Base-by-base conservation (phyloP, 53 echinoderm and acorn worm species). In the Echinometra lucunter region DNA sequence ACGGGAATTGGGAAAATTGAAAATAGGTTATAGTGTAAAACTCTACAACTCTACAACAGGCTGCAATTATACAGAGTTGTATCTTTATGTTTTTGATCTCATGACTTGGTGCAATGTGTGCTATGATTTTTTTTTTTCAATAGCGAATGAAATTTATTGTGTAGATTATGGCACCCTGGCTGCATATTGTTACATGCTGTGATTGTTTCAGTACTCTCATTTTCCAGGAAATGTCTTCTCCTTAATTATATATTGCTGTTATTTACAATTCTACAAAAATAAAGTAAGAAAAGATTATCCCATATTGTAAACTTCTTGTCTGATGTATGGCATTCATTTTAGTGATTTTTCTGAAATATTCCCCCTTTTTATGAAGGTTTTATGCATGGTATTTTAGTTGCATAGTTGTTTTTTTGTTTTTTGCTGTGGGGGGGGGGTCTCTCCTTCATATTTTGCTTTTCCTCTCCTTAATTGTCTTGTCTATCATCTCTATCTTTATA, bases 261-360 rank as follows among this genome's bases (percentile, higher is more conserved):
- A 81, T 81, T 74, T 34, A 74, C 37, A 74, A 74, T 74, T 72
- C 37, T 35, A 74, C 37, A 63, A 40, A 81, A 81, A 81, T 81
- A 81, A 81, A 81, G 81, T 81, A 81, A 3, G 35, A 72, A 81
- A 42, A 19, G 44, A 44, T 81, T 81, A 81, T 18, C 44, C 16
- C 1, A 81, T 42, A 81, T 81, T 32, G 11, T 30, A 32, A 23
- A 81, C 44, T 34, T 81, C 42, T 34, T 81, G 44, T 0, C 23
- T 44, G 23, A 42, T 81, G 44, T 81, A 42, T 17, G 81, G 13
- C 0, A 74, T 28, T 74, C 4, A 27, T 53, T n/a, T 53, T 13
- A 53, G 53, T 53, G 9, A 11, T 53, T 4, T 53, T 4, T 49
- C 9, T 49, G 49, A 49, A 49, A 13, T 4, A 53, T 53, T 53